Base-by-base conservation (phyloP, 2,888 invertebrate species). In the Ophion obscuratus region DNA sequence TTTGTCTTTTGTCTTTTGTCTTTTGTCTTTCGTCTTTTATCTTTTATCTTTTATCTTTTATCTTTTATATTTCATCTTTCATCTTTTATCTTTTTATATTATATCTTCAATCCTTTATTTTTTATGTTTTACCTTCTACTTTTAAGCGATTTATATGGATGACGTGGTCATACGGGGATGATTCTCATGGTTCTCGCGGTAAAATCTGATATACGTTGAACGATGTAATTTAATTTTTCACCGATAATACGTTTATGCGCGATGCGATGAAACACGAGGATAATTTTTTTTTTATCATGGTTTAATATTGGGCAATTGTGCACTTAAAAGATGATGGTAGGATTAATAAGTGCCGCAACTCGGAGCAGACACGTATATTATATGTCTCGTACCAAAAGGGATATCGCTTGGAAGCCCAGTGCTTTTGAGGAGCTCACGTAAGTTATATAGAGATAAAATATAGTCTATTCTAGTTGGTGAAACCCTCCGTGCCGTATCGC, bases 401-500 rank as follows among this genome's bases (percentile, higher is more conserved):
- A 53, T 73, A 47, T 68, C n/a, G 68, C 36, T 73, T 14, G 64
- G 53, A 53, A 53, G 53, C 53, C 17, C 53, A 53, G 53, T 53
- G 14, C 53, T 53, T 53, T 53, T 53, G 53, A 53, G 14, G 14
- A 53, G 17, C 53, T 17, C 31, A 36, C 57, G 57, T 14, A 24
- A 57, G 36, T 31, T 31, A 66, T 57, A n/a, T 27, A 36, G 67
- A 47, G 57, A 75, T 75, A 71, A 53, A 73, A 67, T 40, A 70
- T 68, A 70, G 53, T 53, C 53, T 53, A 53, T 14, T 68, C 20
- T 61, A 31, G 67, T 27, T 36, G 44, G 64, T 17, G 20, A 73
- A 73, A 66, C 40, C 67, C 64, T 64, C 27, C 10, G 61, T 68
- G 61, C 76, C 71, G 77, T 61, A 59, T 81, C 68, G 64, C 70